Base-by-base conservation (phyloP, 2,888 invertebrate species). In the Melanophora roralis region DNA sequence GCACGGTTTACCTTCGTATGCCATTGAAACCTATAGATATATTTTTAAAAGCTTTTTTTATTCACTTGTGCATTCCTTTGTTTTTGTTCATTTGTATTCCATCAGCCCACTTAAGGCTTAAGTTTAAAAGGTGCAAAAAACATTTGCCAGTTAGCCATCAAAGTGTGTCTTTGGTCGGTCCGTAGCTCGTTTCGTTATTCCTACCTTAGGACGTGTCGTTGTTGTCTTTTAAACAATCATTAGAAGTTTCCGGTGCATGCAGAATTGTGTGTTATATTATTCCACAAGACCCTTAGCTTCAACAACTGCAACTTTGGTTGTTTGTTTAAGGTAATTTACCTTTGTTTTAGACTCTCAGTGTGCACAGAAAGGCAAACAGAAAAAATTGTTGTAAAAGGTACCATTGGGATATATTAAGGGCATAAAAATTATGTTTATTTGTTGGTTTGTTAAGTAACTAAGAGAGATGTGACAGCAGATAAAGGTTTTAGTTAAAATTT, bases 241-340 rank as follows among this genome's bases (percentile, higher is more conserved):
- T 69, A 78, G 67, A 73, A 69, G 69, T 78, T 78, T 78, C 78
- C 78, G 78, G 69, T 69, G 64, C 64, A 68, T 59, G 74, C 47
- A 59, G 53, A 55, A 14, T 23, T 43, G 27, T 43, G 40, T 23
- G 1, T 40, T 27, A 3, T 62, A 47, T 55, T 47, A 14, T 27
- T 67, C 32, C 34, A 34, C 21, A 64, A 57, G 32, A 45, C 64
- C 51, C 64, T 69, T 45, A 65, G 45, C 43, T 68, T 73, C 45
- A 21, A 43, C 34, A 68, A 36, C 27, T 23, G 8, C 36, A 64
- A 23, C 34, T 62, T 59, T 27, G 45, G 68, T 68, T 68, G 57
- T 69, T 55, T 76, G 9, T 38, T 49, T 72, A 57, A 67, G 75
- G 62, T 38, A 75, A 75, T 76, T 80, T 67, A 64, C 72, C 49